Evolutionary conservation across 23 tunicate species (phyloP).

Genomic region (Clavelina lepadiformis): DNA sequence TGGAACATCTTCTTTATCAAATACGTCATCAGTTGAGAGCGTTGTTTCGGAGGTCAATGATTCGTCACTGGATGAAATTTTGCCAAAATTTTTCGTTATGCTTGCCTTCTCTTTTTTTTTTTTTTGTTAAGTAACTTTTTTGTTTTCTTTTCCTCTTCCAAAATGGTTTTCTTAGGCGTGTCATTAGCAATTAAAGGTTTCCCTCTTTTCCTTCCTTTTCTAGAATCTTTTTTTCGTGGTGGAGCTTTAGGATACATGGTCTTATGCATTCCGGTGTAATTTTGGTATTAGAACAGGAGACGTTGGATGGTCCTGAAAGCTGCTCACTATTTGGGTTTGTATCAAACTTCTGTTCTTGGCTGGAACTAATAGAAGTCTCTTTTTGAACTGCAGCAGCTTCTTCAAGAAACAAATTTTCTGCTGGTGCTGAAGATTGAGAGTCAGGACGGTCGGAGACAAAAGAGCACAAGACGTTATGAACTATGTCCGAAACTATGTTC

Average conservation of each 20-base stretch:
- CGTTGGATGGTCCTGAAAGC: conserved; percentile 15
- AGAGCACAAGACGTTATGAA: conserved; percentile 10
- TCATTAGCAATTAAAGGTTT: conserved; percentile 8
- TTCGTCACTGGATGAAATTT: conserved; percentile 20
- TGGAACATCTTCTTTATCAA: conserved; percentile 4
- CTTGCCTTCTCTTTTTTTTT: conserved; percentile 3
- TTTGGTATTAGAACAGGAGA: background rate
- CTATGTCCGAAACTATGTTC: conserved; percentile 11
- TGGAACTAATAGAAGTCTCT: background rate
- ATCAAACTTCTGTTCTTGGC: background rate
- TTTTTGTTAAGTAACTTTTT: background rate
- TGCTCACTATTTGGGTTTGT: background rate
- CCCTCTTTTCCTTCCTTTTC: conserved; percentile 15
- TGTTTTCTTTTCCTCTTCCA: background rate
- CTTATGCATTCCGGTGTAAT: conserved; percentile 5
- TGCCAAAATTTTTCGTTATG: conserved; percentile 8
- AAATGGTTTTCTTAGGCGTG: background rate
- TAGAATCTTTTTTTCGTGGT: background rate
- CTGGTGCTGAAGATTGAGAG: too few species aligned
- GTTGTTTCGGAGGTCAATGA: conserved; percentile 3
- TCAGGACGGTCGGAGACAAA: conserved; percentile 22
- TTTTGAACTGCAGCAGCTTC: background rate
- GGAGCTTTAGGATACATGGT: conserved; percentile 23
- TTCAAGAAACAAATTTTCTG: too few species aligned
- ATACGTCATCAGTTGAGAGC: conserved; percentile 11